phyloP scores from a whole-genome alignment of 2,888 invertebrate genomes.

The Diaperis boleti region DNA sequence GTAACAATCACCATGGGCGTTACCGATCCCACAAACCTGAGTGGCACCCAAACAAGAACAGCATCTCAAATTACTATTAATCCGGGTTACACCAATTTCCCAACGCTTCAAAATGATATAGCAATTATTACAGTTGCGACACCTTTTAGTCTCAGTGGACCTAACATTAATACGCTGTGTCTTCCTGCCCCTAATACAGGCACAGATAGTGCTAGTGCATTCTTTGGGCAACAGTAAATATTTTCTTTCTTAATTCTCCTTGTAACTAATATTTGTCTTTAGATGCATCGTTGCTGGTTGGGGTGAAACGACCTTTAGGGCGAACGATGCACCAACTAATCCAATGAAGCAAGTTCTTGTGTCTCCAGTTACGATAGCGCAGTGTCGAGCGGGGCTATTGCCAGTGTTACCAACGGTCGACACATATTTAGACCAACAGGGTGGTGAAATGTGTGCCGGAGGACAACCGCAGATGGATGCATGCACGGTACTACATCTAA shows the following conservation, averaged over 20 bases:
- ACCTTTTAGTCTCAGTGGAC: constrained; percentile 70
- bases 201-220: constrained; percentile 47
- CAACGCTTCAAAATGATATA: constrained; percentile 83
- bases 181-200: constrained; percentile 67
- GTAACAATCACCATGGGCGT: constrained; percentile 56
- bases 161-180: constrained; percentile 74
- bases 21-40: constrained; percentile 47
- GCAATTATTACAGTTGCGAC: constrained; percentile 80
- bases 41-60: constrained; percentile 44
- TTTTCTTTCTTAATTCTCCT: background rate
- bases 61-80: constrained; percentile 63
- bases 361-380: constrained; percentile 74
- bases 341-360: constrained; percentile 83
- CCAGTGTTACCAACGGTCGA: constrained; percentile 57
- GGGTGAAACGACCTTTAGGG: constrained; percentile 83
- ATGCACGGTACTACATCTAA: constrained; percentile 58
- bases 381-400: constrained; percentile 59
- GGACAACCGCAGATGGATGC: constrained; percentile 59
- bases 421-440: constrained; percentile 57
- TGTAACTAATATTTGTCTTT: constrained; percentile 30
- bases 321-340: constrained; percentile 64
- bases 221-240: constrained; percentile 50
- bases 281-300: constrained; percentile 84
- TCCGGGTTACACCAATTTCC: constrained; percentile 71
- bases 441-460: constrained; percentile 62